Base-by-base conservation (phyloP, 2,113 vertebrate species). In the Eurystomus gularis region DNA sequence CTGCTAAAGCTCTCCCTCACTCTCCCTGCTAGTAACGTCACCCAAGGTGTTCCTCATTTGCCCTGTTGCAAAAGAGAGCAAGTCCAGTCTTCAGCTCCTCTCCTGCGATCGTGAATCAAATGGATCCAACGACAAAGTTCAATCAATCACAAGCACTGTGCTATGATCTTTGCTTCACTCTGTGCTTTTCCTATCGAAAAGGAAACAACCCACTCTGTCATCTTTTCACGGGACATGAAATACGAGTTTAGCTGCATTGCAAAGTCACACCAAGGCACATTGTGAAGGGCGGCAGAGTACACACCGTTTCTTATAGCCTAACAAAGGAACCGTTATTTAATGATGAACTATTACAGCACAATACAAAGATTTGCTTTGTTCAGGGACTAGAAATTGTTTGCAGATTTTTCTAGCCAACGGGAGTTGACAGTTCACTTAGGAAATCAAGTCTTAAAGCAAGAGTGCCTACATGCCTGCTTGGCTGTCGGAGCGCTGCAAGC, bases 301-400 rank as follows among this genome's bases (percentile, higher is more conserved):
- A 37, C 90, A 57, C 61, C 10, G 31, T 75, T 71, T 82, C 90
- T 92, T 93, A 72, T 15, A 72, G 77, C 25, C 78, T 54, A 96
- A 96, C 90, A 96, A 94, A 96, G 86, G 39, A 60, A 49, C 51
- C 87, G 88, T 94, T 95, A 78, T 96, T 96, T 90, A 94, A 90
- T 90, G 92, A 84, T 69, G 83, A 91, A 48, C 61, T 91, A 92
- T 91, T 95, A 86, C 86, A 93, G 82, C 86, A 81, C 60, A 82
- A 95, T 44, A 96, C 90, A 96, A 95, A 94, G 94, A 95, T 94
- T 84, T 94, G 90, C 96, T 96, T 93, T 95, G 88, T 97, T 94
- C 90, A 52, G 88, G 68, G 65, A 71, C 90, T 88, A 95, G 86
- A 97, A 96, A 96, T 96, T 96, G 94, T 95, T 96, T 94, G 88